Evolutionary conservation across 2,113 vertebrate genomes (phyloP).

Genomic region (Nicator chloris): DNA sequence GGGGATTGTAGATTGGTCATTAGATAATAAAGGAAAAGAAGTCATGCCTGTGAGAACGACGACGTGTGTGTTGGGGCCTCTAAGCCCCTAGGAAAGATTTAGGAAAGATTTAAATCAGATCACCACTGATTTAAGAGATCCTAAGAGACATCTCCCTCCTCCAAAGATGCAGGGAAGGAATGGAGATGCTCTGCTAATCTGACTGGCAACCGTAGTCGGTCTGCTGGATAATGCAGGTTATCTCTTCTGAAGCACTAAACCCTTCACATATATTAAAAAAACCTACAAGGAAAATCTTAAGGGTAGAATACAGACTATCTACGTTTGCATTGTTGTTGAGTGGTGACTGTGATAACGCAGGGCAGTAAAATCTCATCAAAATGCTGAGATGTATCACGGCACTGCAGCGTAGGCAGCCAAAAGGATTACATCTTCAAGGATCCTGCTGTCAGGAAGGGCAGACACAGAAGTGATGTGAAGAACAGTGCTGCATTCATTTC

Average conservation of each 20-base stretch:
- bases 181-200: neutral
- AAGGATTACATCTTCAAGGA: neutral
- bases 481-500: neutral
- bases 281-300: neutral
- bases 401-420: slow-evolving; percentile 11
- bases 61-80: neutral
- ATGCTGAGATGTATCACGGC: neutral
- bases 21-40: neutral
- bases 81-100: neutral
- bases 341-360: neutral
- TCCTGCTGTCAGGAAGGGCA: neutral
- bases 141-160: neutral
- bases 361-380: neutral
- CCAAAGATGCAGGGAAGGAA: neutral
- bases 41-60: neutral
- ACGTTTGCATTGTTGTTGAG: neutral
- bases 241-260: neutral
- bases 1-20: neutral
- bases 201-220: neutral
- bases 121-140: neutral
- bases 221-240: neutral
- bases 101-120: neutral
- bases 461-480: neutral
- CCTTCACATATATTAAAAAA: neutral
- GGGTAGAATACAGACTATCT: neutral